Conservation (phyloP, 2,797 vertebrate species). For the Eurystomus glaucurus region DNA sequence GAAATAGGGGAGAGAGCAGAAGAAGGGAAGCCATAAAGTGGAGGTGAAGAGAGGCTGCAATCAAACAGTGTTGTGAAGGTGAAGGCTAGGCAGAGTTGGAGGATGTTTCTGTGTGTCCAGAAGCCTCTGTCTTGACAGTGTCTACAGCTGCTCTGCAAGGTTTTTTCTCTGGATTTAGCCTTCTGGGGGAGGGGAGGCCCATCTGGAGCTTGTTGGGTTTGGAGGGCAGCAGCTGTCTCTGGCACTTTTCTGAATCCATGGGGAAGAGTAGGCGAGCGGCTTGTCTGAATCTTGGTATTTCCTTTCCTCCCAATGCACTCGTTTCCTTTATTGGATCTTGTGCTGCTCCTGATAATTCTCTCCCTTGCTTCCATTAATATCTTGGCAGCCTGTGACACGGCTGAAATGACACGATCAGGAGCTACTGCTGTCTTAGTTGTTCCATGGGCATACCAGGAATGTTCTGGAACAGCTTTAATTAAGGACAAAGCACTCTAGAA, state of each 20-base stretch:
- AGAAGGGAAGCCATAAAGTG: not conserved
- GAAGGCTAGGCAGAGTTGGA: not conserved
- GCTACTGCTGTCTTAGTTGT: not conserved
- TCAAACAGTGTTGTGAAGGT: not conserved
- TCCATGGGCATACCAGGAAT: not conserved
- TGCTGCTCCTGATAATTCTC: not conserved
- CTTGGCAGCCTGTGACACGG: not conserved
- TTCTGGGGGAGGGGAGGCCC: not conserved
- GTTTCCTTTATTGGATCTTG: not conserved
- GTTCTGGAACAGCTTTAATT: slow-evolving; percentile 16
- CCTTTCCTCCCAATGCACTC: not conserved
- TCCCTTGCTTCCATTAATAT: not conserved
- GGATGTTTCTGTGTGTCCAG: not conserved
- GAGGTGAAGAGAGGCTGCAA: not conserved
- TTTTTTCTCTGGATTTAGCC: not conserved
- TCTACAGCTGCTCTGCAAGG: not conserved
- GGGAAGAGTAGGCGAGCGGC: not conserved
- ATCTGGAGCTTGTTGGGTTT: not conserved
- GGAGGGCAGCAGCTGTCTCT: not conserved
- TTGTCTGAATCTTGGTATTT: not conserved
- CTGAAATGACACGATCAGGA: not conserved
- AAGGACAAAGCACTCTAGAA: slow-evolving; percentile 1
- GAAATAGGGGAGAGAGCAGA: not conserved
- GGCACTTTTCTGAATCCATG: not conserved
- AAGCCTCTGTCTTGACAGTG: not conserved